Evolutionary conservation across 2,797 vertebrate species (phyloP).

Genomic region (Centroberyx gerrardi): DNA sequence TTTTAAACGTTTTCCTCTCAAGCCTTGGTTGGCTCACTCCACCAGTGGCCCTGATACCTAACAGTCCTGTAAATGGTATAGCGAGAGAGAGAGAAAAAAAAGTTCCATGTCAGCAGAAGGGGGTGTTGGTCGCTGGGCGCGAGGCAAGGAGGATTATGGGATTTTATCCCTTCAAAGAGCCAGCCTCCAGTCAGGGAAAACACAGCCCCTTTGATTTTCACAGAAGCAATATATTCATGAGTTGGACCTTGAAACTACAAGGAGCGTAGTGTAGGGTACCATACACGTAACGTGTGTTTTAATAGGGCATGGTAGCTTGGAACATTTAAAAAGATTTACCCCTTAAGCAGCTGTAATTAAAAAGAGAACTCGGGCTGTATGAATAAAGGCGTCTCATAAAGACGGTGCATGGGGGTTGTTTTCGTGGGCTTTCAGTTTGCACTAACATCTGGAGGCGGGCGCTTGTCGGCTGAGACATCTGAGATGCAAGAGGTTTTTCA

Average conservation of each 20-base stretch:
- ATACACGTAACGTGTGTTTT: constrained; percentile 70
- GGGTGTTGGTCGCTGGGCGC: constrained; percentile 52
- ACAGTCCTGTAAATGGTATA: constrained; percentile 18
- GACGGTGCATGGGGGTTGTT: constrained; percentile 41
- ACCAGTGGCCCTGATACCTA: constrained; percentile 34
- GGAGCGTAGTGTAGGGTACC: constrained; percentile 62
- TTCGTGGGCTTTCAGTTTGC: constrained; percentile 34
- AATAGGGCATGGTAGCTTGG: constrained; percentile 62
- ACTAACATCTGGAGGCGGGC: constrained; percentile 42
- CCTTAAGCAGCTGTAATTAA: constrained; percentile 73
- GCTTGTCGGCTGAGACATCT: constrained; percentile 50
- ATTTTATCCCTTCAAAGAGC: constrained; percentile 78
- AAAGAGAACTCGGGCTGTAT: constrained; percentile 52
- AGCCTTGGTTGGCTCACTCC: constrained; percentile 24
- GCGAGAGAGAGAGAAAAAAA: constrained; percentile 25
- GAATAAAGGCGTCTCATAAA: constrained; percentile 51
- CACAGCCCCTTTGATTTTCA: constrained; percentile 69
- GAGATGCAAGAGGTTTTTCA: constrained; percentile 26
- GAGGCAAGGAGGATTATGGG: constrained; percentile 75
- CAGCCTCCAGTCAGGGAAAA: constrained; percentile 68
- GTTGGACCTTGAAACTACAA: constrained; percentile 73
- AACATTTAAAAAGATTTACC: constrained; percentile 67
- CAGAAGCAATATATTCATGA: constrained; percentile 68
- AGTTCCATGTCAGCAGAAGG: constrained; percentile 67
- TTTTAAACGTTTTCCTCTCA: constrained; percentile 29